Evolutionary conservation across 23 tunicate genomes (phyloP).

Genomic region (Styela clava): DNA sequence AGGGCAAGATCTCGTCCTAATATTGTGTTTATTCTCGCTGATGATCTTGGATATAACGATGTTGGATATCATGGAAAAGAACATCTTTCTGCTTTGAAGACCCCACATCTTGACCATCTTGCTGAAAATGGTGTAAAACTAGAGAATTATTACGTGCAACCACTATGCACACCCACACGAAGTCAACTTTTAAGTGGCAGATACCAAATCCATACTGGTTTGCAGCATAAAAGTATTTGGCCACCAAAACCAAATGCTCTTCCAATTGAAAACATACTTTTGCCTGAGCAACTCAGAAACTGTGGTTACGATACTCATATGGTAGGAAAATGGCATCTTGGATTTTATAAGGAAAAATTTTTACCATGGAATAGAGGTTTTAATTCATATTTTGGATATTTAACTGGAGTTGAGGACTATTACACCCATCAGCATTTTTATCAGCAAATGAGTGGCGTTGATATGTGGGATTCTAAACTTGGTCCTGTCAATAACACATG

Average conservation of each 20-base stretch:
- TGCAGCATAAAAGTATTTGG: constrained; percentile 65
- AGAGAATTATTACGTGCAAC: constrained; percentile 90
- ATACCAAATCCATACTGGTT: constrained; percentile 91
- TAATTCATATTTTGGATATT: constrained; percentile 68
- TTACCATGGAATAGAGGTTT: constrained; percentile 82
- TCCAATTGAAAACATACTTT: constrained; percentile 58
- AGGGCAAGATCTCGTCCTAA: neutral
- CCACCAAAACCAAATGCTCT: constrained; percentile 66
- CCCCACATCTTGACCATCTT: constrained; percentile 68
- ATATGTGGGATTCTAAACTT: constrained; percentile 31
- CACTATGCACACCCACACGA: constrained; percentile 86
- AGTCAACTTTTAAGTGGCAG: constrained; percentile 74
- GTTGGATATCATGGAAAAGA: constrained; percentile 74
- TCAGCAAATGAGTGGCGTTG: constrained; percentile 19
- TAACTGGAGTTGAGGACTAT: constrained; percentile 76
- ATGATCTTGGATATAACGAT: constrained; percentile 83
- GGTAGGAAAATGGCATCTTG: constrained; percentile 94
- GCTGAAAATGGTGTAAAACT: constrained; percentile 56
- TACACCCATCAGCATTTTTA: constrained; percentile 43
- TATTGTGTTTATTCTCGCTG: constrained; percentile 33
- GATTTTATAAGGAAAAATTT: constrained; percentile 57
- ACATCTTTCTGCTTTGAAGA: constrained; percentile 58
- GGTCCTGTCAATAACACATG: constrained; percentile 69
- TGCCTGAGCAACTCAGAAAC: constrained; percentile 61
- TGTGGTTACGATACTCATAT: constrained; percentile 81